Evolutionary conservation across 2,888 invertebrate genomes (phyloP).

Genomic region (Ptychoptera albimana): DNA sequence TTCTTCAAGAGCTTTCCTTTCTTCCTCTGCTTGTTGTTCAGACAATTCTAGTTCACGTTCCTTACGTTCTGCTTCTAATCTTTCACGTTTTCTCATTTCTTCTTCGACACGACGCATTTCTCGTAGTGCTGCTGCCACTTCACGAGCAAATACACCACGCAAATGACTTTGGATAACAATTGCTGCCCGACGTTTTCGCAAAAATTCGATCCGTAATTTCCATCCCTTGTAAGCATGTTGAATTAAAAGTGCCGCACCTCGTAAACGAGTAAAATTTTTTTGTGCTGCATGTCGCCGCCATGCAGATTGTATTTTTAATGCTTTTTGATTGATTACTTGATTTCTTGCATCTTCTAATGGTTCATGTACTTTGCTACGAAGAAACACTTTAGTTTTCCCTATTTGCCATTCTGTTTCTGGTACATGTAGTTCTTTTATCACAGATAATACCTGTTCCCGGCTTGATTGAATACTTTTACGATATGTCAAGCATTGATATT

Average conservation of each 20-base stretch:
- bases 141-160: slow-evolving; percentile 78
- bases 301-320: slow-evolving; percentile 58
- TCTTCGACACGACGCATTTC: slow-evolving; percentile 78
- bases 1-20: slow-evolving; percentile 42
- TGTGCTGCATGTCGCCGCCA: slow-evolving; percentile 51
- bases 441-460: slow-evolving; percentile 18
- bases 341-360: slow-evolving; percentile 68
- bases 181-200: slow-evolving; percentile 65
- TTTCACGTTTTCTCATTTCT: slow-evolving; percentile 65
- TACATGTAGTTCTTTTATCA: slow-evolving; percentile 48
- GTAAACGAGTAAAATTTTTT: slow-evolving; percentile 48
- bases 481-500: slow-evolving; percentile 54
- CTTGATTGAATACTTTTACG: slow-evolving; percentile 17
- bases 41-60: slow-evolving; percentile 40
- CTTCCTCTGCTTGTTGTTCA: slow-evolving; percentile 25
- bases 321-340: slow-evolving; percentile 48
- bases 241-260: slow-evolving; percentile 52
- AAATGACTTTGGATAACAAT: slow-evolving; percentile 74
- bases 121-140: slow-evolving; percentile 66
- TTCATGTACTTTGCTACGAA: slow-evolving; percentile 63
- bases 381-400: slow-evolving; percentile 73
- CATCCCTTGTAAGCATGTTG: slow-evolving; percentile 78
- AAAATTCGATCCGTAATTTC: slow-evolving; percentile 66
- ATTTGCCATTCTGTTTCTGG: slow-evolving; percentile 73
- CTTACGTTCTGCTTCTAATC: slow-evolving; percentile 51